phyloP scores from a whole-genome alignment of 2,888 invertebrate species.

The Eristalis arbustorum region DNA sequence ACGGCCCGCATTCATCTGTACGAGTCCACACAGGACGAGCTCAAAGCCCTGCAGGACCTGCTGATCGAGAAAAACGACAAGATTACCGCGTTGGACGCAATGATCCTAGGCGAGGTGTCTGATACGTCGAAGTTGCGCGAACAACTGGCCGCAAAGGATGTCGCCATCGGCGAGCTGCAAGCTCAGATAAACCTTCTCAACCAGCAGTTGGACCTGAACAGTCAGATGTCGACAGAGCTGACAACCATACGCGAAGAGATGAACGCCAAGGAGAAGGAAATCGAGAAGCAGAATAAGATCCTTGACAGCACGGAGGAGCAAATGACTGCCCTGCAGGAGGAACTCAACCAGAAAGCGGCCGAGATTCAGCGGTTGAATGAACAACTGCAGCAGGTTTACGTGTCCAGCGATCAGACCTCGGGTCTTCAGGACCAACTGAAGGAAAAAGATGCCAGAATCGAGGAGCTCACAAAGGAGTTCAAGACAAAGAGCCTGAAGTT shows the following conservation, averaged over 20 bases:
- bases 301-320: conserved; percentile 50
- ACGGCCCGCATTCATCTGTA: not conserved
- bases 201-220: conserved; percentile 16
- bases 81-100: conserved; percentile 31
- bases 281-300: conserved; percentile 49
- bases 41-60: conserved; percentile 30
- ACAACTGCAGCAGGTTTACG: conserved; percentile 74
- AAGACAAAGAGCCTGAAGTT: conserved; percentile 82
- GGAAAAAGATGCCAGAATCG: conserved; percentile 78
- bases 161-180: conserved; percentile 41
- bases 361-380: conserved; percentile 81
- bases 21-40: conserved; percentile 18
- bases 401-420: conserved; percentile 30
- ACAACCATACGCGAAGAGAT: conserved; percentile 42
- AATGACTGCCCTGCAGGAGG: conserved; percentile 77
- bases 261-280: conserved; percentile 49
- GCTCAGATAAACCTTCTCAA: not conserved
- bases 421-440: conserved; percentile 1
- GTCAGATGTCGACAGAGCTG: conserved; percentile 22
- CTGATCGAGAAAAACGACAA: conserved; percentile 47
- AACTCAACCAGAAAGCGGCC: conserved; percentile 80
- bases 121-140: conserved; percentile 22
- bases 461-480: conserved; percentile 81
- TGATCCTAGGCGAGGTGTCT: not conserved
- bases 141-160: conserved; percentile 30